These are phyloP conservation scores for Montipora efflorescens DNA, from an alignment of 64 coral and sea anemone species.

Conservation along the genomic window DNA sequence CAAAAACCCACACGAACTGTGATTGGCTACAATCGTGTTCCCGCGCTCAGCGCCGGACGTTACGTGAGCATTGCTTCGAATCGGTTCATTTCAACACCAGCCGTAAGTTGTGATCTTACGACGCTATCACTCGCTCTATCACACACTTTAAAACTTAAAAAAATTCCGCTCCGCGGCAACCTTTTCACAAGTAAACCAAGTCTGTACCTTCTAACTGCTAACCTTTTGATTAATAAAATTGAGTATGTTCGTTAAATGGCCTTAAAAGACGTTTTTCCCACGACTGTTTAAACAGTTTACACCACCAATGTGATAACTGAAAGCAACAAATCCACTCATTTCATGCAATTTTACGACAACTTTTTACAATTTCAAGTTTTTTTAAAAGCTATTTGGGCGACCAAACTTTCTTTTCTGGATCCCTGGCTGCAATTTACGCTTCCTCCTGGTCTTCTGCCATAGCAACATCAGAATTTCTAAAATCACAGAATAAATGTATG, in stretches of 20 bases:
- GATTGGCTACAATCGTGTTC: not conserved
- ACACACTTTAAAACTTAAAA: too few species aligned
- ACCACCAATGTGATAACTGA: not conserved
- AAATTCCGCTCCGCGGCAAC: too few species aligned
- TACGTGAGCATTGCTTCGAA: too few species aligned
- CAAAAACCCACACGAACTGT: not conserved
- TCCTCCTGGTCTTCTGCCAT: constrained; percentile 35
- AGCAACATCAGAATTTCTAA: not conserved
- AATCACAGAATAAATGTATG: not conserved
- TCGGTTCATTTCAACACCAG: too few species aligned
- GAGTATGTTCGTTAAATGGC: not conserved
- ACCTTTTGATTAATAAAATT: too few species aligned
- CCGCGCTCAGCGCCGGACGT: too few species aligned
- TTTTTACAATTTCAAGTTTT: not conserved
- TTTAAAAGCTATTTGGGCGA: not conserved
- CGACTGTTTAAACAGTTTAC: not conserved
- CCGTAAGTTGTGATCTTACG: too few species aligned
- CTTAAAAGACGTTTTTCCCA: not conserved
- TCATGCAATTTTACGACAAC: not conserved
- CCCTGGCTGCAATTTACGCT: not conserved
- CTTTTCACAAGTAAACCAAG: too few species aligned
- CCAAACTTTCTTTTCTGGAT: not conserved
- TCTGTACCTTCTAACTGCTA: too few species aligned
- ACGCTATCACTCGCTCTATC: too few species aligned
- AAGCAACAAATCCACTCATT: not conserved